phyloP scores from a whole-genome alignment of 2,888 invertebrate species.

The Arge pagana region DNA sequence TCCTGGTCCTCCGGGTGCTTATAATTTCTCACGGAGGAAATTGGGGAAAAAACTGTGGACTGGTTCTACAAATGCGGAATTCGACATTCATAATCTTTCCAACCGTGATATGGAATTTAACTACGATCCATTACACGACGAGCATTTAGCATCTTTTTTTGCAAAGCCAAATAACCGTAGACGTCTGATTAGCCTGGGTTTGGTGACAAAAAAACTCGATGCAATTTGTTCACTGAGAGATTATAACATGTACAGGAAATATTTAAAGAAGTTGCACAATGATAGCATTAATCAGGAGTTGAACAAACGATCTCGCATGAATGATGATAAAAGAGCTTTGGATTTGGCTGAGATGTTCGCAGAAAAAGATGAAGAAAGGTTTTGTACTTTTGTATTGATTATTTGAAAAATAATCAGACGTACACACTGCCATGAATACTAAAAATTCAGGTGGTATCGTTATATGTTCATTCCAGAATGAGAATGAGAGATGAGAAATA shows the following conservation, averaged over 20 bases:
- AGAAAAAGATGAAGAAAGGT: constrained; percentile 38
- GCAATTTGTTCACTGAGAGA: constrained; percentile 57
- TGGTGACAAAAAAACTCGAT: constrained; percentile 52
- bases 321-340: constrained; percentile 34
- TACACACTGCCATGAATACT: neutral
- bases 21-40: constrained; percentile 55
- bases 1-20: constrained; percentile 51
- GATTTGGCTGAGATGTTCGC: constrained; percentile 37
- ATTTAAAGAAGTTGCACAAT: constrained; percentile 47
- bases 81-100: constrained; percentile 49
- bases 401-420: neutral
- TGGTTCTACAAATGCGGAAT: constrained; percentile 34
- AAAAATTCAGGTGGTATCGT: neutral
- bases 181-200: constrained; percentile 41
- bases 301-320: constrained; percentile 25
- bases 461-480: constrained; percentile 26
- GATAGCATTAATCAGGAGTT: constrained; percentile 43
- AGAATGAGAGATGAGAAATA: constrained; percentile 27
- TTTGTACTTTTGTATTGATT: neutral
- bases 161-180: constrained; percentile 29
- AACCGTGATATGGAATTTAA: constrained; percentile 40
- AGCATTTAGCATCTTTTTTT: constrained; percentile 44
- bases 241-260: constrained; percentile 58
- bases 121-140: constrained; percentile 53
- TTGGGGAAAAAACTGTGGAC: constrained; percentile 48